Evolutionary conservation across 2,113 vertebrate species (phyloP), one percentile per base, ranked within the genome.

Genomic region (Canis aureus): DNA sequence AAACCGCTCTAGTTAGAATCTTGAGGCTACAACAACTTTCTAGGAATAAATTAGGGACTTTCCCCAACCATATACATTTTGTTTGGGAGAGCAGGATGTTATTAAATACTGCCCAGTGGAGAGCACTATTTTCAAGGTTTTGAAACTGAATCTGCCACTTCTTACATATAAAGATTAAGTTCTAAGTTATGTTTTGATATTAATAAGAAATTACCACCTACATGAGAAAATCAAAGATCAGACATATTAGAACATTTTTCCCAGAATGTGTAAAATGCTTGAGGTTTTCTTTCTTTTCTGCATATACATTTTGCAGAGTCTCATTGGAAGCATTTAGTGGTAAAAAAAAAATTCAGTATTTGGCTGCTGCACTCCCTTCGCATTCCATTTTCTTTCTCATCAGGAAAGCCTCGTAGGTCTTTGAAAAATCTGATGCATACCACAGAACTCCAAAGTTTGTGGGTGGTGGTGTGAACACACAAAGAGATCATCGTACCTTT

Each of bases 311-410:
- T 82, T 95, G 3, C 29, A 73, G 69, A 25, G 12, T 91, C 51
- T 49, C 57, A 86, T 43, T 95, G 3, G 78, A 84, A 66, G 17
- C 1, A 86, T 92, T 96, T 97, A 97, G 97, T 67, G 1, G 17
- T 62, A 53, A 19, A 92, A 92, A 92, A 92, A 96, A 38, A 80
- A 96, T 84, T 69, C 29, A 53, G 81, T 95, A 89, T 97, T 92
- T 96, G 55, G 15, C 22, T 97, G 97, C 67, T 95, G 60, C 11
- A 66, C 0, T 97, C 15, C 0, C 12, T 60, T 91, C 83, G 9
- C 1, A 69, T 97, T 96, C 7, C 8, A 25, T 90, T 87, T 20
- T 2, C 2, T n/a, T 89, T 94, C 25, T 78, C 10, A 74, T 66
- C 20, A 88, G 38, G 10, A 12, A 95, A 85, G 3, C 7, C 73